Conservation (phyloP, 2,113 vertebrate species). For the Ranitomeya imitator region DNA sequence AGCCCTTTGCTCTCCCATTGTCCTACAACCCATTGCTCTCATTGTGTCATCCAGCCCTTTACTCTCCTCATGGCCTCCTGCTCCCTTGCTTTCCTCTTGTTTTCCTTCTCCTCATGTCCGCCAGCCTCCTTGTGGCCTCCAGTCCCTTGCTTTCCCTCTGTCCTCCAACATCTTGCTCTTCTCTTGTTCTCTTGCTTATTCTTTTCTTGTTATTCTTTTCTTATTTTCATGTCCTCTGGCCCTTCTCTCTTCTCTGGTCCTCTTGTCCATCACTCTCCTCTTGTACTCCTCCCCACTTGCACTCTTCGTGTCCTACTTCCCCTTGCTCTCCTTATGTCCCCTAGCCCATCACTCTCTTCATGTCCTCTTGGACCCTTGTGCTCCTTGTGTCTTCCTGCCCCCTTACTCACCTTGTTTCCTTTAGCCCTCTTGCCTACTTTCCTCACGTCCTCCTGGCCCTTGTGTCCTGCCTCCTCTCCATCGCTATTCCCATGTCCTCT, state of each 20-base stretch:
- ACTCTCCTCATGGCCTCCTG: not conserved
- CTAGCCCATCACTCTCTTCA: not conserved
- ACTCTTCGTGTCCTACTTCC: not conserved
- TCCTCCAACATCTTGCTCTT: not conserved
- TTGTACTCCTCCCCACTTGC: not conserved
- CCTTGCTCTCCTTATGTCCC: not conserved
- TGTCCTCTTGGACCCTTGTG: not conserved
- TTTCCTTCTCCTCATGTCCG: not conserved
- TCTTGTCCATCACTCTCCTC: too few relatives aligned
- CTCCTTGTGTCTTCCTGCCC: too few relatives aligned
- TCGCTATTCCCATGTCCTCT: too few relatives aligned
- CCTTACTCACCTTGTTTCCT: not conserved
- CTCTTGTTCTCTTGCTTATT: too few relatives aligned
- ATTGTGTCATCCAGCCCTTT: not conserved
- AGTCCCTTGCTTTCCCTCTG: accelerated
- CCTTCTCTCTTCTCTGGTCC: too few relatives aligned
- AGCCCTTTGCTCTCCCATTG: not conserved
- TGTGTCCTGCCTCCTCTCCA: not conserved
- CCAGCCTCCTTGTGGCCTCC: not conserved
- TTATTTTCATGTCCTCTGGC: too few relatives aligned
- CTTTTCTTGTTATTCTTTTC: too few relatives aligned
- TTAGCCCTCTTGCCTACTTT: too few relatives aligned
- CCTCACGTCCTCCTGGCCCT: not conserved
- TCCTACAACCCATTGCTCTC: too few relatives aligned
- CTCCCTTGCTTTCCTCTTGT: not conserved